phyloP scores from a whole-genome alignment of 2,888 invertebrate species.

The Podotricha telesiphe region DNA sequence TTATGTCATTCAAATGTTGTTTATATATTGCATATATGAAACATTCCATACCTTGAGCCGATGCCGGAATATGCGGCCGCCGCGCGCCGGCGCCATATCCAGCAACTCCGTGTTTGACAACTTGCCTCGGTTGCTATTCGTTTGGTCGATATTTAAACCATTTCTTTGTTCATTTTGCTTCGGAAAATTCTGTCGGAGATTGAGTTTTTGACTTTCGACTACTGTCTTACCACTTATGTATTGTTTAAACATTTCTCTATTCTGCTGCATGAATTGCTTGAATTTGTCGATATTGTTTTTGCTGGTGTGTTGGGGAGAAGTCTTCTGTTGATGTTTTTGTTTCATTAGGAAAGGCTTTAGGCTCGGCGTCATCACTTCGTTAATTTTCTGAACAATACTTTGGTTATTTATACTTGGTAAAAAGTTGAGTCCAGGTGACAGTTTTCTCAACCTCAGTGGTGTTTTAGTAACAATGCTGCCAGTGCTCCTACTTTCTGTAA shows the following conservation, averaged over 20 bases:
- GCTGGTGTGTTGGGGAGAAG: slow-evolving; percentile 5
- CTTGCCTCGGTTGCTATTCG: not conserved
- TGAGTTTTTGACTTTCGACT: not conserved
- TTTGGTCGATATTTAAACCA: not conserved
- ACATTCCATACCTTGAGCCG: slow-evolving; percentile 54
- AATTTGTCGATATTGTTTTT: slow-evolving; percentile 45
- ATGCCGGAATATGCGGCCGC: slow-evolving; percentile 51
- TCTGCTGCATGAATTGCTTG: slow-evolving; percentile 48
- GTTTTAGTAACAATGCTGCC: not conserved
- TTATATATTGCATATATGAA: no score
- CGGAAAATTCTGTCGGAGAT: not conserved
- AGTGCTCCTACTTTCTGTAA: not conserved
- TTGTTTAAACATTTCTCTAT: slow-evolving; percentile 47
- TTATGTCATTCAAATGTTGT: no score
- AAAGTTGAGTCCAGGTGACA: not conserved
- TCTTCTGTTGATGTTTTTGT: not conserved
- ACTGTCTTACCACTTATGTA: slow-evolving; percentile 42
- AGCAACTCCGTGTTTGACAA: slow-evolving; percentile 49
- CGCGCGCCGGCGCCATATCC: slow-evolving; percentile 65
- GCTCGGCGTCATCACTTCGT: not conserved
- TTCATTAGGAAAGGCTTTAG: not conserved
- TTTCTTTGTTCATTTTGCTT: not conserved
- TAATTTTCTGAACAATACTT: not conserved
- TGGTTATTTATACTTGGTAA: slow-evolving; percentile 7
- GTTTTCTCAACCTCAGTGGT: not conserved